phyloP scores from a whole-genome alignment of 1,140 invertebrate species.

The Temnothorax nylanderi region DNA sequence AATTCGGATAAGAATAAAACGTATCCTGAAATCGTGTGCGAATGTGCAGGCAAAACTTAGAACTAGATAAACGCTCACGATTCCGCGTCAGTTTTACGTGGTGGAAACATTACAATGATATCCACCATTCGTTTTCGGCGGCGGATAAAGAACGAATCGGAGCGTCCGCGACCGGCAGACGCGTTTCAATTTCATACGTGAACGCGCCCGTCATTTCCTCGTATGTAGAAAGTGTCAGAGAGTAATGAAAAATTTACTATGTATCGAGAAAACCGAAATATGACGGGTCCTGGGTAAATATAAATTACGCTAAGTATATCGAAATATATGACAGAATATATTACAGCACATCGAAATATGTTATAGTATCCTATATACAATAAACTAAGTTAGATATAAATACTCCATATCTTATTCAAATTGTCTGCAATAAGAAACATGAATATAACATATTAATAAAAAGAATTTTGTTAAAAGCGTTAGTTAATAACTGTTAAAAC shows the following conservation, averaged over 20 bases:
- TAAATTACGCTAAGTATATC: slow-evolving; percentile 21
- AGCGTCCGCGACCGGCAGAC: slow-evolving; percentile 67
- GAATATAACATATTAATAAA: not conserved
- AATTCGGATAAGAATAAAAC: not conserved
- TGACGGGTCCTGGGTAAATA: not conserved
- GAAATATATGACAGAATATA: not conserved
- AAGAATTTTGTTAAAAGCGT: not conserved
- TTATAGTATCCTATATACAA: not conserved
- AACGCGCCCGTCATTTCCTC: slow-evolving; percentile 73
- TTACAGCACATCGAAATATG: not conserved
- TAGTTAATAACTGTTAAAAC: not conserved
- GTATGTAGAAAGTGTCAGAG: slow-evolving; percentile 71
- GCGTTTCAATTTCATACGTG: slow-evolving; percentile 78
- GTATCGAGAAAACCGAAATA: slow-evolving; percentile 33
- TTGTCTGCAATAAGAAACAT: not conserved
- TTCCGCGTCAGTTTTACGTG: slow-evolving; percentile 68
- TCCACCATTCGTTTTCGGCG: slow-evolving; percentile 1
- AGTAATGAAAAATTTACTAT: slow-evolving; percentile 78
- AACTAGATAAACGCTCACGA: slow-evolving; percentile 12
- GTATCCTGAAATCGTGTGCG: not conserved
- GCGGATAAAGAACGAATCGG: slow-evolving; percentile 66
- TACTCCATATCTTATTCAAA: not conserved
- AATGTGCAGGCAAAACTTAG: not conserved
- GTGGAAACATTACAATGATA: not conserved
- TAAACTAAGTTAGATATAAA: slow-evolving; percentile 3